phyloP scores from a whole-genome alignment of 2,113 vertebrate species.

The Lates calcarifer region DNA sequence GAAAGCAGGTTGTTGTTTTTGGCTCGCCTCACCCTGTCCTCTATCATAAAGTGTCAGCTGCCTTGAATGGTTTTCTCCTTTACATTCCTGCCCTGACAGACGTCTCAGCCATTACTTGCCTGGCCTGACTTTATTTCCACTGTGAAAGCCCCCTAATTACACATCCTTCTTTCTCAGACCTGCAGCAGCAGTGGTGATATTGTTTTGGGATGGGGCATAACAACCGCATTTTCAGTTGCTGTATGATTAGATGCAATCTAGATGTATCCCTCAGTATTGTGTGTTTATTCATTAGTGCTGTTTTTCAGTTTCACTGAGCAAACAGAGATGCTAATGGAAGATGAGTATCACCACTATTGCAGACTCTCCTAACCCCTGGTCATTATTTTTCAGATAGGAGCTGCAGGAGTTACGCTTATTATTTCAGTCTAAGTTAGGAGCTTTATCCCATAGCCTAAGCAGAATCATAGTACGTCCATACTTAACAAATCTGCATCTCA shows the following conservation, averaged over 20 bases:
- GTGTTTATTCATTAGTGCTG: slow-evolving; percentile 46
- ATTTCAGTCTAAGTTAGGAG: slow-evolving; percentile 33
- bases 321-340: slow-evolving; percentile 26
- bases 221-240: slow-evolving; percentile 31
- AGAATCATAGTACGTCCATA: slow-evolving; percentile 20
- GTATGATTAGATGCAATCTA: slow-evolving; percentile 44
- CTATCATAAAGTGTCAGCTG: slow-evolving; percentile 73
- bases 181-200: slow-evolving; percentile 4
- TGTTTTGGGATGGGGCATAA: slow-evolving; percentile 40
- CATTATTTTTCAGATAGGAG: slow-evolving; percentile 53
- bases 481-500: neutral
- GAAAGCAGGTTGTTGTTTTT: slow-evolving; percentile 67
- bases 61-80: slow-evolving; percentile 71
- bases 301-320: slow-evolving; percentile 30
- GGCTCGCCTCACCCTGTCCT: slow-evolving; percentile 51
- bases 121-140: slow-evolving; percentile 55
- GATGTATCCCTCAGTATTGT: slow-evolving; percentile 4
- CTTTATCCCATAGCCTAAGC: neutral
- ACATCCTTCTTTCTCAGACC: slow-evolving; percentile 30
- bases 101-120: slow-evolving; percentile 53
- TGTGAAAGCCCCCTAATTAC: slow-evolving; percentile 45
- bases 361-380: slow-evolving; percentile 24
- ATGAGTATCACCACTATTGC: slow-evolving; percentile 21
- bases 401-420: slow-evolving; percentile 35
- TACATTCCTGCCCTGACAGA: slow-evolving; percentile 63